phyloP scores from a whole-genome alignment of 1,140 invertebrate species.

The Monomorium pharaonis region DNA sequence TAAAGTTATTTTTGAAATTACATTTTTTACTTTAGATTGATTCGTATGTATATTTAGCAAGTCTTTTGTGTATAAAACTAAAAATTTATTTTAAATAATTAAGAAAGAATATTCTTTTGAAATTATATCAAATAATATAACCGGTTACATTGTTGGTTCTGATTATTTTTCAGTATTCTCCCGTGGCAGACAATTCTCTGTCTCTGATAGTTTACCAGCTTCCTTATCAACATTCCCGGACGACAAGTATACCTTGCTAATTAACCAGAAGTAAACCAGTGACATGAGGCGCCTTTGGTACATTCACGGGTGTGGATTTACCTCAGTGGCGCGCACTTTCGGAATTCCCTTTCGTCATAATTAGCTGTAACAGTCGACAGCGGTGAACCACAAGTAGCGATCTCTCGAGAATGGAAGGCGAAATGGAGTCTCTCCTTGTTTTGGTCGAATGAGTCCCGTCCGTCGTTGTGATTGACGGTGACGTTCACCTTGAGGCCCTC shows the following conservation, averaged over 20 bases:
- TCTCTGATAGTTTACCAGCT: constrained; percentile 14
- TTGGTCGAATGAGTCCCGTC: constrained; percentile 53
- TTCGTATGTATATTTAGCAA: too few species aligned
- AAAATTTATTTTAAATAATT: background rate
- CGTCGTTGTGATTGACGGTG: constrained; percentile 64
- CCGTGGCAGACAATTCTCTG: background rate
- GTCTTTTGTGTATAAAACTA: background rate
- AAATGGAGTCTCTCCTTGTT: constrained; percentile 39
- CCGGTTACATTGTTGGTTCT: background rate
- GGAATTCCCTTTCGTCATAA: constrained; percentile 42
- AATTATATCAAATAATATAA: constrained; percentile 5
- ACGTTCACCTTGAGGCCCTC: constrained; percentile 21
- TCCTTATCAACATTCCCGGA: background rate
- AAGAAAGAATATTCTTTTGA: background rate
- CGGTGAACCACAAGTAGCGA: constrained; percentile 37
- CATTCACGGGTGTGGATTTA: background rate
- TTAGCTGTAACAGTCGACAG: constrained; percentile 48
- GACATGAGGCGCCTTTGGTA: background rate
- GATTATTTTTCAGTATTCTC: background rate
- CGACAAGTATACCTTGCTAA: constrained; percentile 40
- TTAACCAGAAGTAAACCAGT: constrained; percentile 34
- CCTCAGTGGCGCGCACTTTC: background rate
- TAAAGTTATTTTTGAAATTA: too few species aligned
- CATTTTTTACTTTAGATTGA: too few species aligned
- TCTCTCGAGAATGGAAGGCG: constrained; percentile 49